These are phyloP conservation scores for Percopsis omiscomaycus DNA, from an alignment of 2,797 vertebrate species.

Conservation along the genomic window DNA sequence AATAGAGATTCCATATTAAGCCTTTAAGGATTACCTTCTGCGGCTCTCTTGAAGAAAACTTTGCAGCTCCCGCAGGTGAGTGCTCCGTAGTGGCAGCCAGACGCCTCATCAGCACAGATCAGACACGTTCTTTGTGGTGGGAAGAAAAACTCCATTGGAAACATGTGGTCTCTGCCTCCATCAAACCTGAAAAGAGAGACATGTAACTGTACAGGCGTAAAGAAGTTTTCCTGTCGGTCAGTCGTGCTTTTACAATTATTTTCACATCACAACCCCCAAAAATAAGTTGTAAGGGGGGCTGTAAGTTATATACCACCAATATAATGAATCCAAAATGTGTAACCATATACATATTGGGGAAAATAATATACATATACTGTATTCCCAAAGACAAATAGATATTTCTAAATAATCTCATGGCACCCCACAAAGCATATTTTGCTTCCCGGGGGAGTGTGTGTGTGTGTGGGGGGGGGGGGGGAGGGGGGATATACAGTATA, in stretches of 20 bases:
- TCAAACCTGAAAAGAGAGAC: constrained; percentile 79
- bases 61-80: constrained; percentile 99
- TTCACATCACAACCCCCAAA: too few relatives aligned
- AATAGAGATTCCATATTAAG: neutral
- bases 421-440: too few relatives aligned
- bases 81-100: constrained; percentile 96
- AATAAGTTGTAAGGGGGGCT: too few relatives aligned
- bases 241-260: neutral
- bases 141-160: constrained; percentile 97
- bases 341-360: too few relatives aligned
- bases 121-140: constrained; percentile 94
- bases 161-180: constrained; percentile 82
- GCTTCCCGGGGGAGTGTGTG: neutral
- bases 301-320: too few relatives aligned
- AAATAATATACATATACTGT: too few relatives aligned
- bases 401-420: too few relatives aligned
- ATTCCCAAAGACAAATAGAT: too few relatives aligned
- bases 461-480: too few relatives aligned
- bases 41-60: constrained; percentile 98
- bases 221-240: neutral
- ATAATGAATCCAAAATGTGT: too few relatives aligned
- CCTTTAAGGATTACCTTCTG: constrained; percentile 85
- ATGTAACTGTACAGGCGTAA: constrained; percentile 21
- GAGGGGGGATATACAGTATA: too few relatives aligned
- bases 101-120: constrained; percentile 97